These are phyloP conservation scores for silkworm (Bombyx mori) DNA, from an alignment of 1,140 invertebrate genomes.

Conservation along the genomic window ASM3026992v2 NC_085129.1:21475001-21475500, in stretches of 20 bases:
- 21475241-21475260: constrained; percentile 82
- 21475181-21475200: constrained; percentile 76
- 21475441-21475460: constrained; percentile 90
- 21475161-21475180: constrained; percentile 75
- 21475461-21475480: constrained; percentile 95
- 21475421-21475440: constrained; percentile 84
- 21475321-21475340: not conserved
- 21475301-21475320: constrained; percentile 75
- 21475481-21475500: constrained; percentile 95
- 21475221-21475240: constrained; percentile 76
- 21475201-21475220: constrained; percentile 78
- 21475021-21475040: constrained; percentile 78
- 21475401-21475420: constrained; percentile 87
- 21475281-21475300: constrained; percentile 92
- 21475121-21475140: too few species aligned
- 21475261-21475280: constrained; percentile 82
- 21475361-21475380: too few species aligned
- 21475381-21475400: constrained; percentile 80
- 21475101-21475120: too few species aligned
- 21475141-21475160: too few species aligned
- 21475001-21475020: constrained; percentile 58
- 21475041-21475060: constrained; percentile 82
- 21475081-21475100: not conserved
- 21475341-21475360: not conserved
- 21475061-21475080: constrained; percentile 62